Conservation (phyloP, 2,797 vertebrate species). For the Peromyscus melanophrys region DNA sequence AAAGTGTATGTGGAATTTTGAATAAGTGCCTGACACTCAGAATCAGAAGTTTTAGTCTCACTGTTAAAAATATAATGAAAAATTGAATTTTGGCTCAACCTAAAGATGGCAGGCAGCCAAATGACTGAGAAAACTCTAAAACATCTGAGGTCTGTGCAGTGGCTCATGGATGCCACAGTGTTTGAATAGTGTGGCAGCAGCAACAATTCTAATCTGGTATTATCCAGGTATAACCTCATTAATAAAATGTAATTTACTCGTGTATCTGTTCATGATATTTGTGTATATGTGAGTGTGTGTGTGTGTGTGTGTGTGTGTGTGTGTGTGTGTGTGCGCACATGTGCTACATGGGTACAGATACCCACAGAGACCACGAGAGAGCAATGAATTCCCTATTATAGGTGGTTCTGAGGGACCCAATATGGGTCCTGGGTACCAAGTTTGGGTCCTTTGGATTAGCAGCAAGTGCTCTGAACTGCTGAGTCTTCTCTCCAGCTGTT, state of each 20-base stretch:
- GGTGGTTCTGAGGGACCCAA: not conserved
- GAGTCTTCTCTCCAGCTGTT: not conserved
- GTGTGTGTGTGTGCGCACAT: not conserved
- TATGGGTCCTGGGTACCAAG: not conserved
- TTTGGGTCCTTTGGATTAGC: not conserved
- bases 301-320: not conserved
- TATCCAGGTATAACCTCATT: not conserved
- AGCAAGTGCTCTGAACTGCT: not conserved
- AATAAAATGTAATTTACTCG: not conserved
- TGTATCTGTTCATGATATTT: not conserved
- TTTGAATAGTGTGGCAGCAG: not conserved
- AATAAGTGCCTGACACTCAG: not conserved
- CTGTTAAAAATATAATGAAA: not conserved
- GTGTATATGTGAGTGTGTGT: not conserved
- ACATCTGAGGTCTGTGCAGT: not conserved
- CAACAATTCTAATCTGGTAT: not conserved
- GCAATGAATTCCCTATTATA: not conserved
- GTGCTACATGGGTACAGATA: not conserved
- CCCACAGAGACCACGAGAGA: not conserved
- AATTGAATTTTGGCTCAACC: not conserved
- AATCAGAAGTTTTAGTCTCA: constrained; percentile 1
- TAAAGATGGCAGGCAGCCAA: not conserved
- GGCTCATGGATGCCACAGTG: not conserved
- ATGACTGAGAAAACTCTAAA: not conserved
- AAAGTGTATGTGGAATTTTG: not conserved